These are phyloP conservation scores for Gallinago nigripennis DNA, from an alignment of 2,797 vertebrate genomes.

Conservation along the genomic window DNA sequence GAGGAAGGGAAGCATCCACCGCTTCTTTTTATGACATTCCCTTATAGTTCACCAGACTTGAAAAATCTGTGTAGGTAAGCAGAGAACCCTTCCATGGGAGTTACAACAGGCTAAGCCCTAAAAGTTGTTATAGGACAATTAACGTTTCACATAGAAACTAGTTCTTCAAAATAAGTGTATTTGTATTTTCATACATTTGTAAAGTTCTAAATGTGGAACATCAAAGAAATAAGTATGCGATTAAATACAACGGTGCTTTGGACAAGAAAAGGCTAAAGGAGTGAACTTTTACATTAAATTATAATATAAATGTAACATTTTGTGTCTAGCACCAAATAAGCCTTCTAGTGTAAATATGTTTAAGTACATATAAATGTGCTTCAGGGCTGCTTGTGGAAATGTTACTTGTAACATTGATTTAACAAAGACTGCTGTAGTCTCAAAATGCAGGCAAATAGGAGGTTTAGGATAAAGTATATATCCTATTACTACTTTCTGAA, in stretches of 20 bases:
- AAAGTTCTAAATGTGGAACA: background rate
- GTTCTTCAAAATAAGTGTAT: background rate
- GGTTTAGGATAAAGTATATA: background rate
- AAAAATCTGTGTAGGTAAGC: background rate
- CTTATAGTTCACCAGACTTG: background rate
- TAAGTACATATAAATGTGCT: background rate
- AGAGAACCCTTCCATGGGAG: background rate
- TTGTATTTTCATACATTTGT: background rate
- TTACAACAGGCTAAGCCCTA: background rate
- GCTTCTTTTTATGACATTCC: background rate
- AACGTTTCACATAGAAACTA: background rate
- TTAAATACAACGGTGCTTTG: background rate
- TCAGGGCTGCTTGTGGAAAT: background rate
- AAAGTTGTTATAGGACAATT: background rate
- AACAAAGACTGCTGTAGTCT: background rate
- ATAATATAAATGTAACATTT: background rate
- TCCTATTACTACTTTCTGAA: background rate
- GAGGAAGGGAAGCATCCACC: background rate
- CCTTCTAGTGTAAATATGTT: background rate
- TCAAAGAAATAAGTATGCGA: background rate
- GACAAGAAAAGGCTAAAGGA: background rate
- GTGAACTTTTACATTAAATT: background rate
- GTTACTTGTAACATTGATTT: background rate
- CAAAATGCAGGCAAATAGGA: conserved; percentile 13
- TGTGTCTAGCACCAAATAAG: background rate